A percentile compares a stretch with the other conserved stretches of the same genome.
Evolutionary conservation across 2,888 invertebrate genomes (phyloP).

Genomic region (Latheticus oryzae): DNA sequence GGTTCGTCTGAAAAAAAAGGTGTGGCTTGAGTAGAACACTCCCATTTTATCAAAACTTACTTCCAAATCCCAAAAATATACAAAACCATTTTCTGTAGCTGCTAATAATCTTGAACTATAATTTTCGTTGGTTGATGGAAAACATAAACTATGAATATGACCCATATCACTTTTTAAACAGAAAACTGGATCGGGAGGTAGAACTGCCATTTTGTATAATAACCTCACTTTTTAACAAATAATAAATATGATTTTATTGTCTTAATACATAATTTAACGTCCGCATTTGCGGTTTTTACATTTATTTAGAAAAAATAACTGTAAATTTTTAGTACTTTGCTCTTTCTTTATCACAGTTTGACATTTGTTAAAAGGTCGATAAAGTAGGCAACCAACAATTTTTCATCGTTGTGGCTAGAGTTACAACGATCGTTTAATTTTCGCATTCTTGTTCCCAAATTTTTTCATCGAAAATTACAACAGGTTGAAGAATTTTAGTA

Average conservation of each 20-base stretch:
- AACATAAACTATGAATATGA: slow-evolving; percentile 78
- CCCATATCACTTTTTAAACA: slow-evolving; percentile 79
- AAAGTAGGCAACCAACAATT: too few species aligned
- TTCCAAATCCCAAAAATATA: slow-evolving; percentile 84
- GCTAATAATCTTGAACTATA: slow-evolving; percentile 74
- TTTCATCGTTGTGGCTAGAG: too few species aligned
- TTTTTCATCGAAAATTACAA: not conserved
- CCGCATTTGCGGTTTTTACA: too few species aligned
- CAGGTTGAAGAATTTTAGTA: not conserved
- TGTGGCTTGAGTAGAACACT: not conserved
- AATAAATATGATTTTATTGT: too few species aligned
- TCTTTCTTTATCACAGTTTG: too few species aligned
- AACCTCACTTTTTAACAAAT: too few species aligned
- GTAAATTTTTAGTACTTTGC: too few species aligned
- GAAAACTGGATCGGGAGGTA: slow-evolving; percentile 83
- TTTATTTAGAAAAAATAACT: too few species aligned
- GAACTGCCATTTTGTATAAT: slow-evolving; percentile 80
- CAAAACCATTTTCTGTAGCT: slow-evolving; percentile 79
- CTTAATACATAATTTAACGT: too few species aligned
- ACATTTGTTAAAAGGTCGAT: too few species aligned
- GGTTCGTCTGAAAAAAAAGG: slow-evolving; percentile 71
- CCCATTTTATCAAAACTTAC: too few species aligned
- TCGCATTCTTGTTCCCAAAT: slow-evolving; percentile 13
- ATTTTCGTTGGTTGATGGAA: slow-evolving; percentile 70
- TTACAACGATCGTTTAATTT: slow-evolving; percentile 5